phyloP scores from a whole-genome alignment of 2,797 vertebrate species.

The Anniella stebbinsi region DNA sequence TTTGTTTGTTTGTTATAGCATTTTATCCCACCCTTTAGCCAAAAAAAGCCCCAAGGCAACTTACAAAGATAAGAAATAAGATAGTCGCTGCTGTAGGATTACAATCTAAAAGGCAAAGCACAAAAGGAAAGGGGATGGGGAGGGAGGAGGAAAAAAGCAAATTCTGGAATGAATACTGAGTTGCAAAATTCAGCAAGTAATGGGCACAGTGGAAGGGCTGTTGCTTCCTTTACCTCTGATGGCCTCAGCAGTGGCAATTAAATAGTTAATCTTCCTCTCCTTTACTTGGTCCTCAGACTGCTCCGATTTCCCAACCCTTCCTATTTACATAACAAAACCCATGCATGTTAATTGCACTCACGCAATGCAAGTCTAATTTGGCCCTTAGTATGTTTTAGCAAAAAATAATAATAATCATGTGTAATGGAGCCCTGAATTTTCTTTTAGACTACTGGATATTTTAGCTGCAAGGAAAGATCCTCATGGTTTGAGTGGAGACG shows the following conservation, averaged over 20 bases:
- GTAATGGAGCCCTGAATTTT: not conserved
- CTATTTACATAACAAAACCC: fast-evolving
- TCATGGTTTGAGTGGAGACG: conserved; percentile 77
- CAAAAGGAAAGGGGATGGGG: too few species aligned
- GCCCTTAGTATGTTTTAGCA: not conserved
- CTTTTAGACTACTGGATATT: conserved; percentile 78
- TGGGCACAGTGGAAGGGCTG: too few species aligned
- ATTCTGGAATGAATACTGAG: too few species aligned
- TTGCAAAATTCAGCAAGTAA: too few species aligned
- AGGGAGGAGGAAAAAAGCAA: too few species aligned
- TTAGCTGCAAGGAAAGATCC: conserved; percentile 83
- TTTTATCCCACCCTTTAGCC: too few species aligned
- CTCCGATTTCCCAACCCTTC: not conserved
- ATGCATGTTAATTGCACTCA: not conserved
- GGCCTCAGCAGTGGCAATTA: not conserved
- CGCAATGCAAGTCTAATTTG: not conserved
- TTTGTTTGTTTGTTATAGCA: too few species aligned
- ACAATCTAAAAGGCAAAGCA: too few species aligned
- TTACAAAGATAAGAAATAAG: too few species aligned
- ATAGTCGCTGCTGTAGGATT: too few species aligned
- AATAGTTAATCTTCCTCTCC: not conserved
- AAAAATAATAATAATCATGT: not conserved
- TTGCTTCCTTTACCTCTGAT: too few species aligned
- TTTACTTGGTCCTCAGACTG: not conserved
- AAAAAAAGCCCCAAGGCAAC: too few species aligned